Percentiles rank a stretch among this genome's conserved stretches.
phyloP scores from a whole-genome alignment of 1,140 invertebrate genomes.

The Bombus fervidus region DNA sequence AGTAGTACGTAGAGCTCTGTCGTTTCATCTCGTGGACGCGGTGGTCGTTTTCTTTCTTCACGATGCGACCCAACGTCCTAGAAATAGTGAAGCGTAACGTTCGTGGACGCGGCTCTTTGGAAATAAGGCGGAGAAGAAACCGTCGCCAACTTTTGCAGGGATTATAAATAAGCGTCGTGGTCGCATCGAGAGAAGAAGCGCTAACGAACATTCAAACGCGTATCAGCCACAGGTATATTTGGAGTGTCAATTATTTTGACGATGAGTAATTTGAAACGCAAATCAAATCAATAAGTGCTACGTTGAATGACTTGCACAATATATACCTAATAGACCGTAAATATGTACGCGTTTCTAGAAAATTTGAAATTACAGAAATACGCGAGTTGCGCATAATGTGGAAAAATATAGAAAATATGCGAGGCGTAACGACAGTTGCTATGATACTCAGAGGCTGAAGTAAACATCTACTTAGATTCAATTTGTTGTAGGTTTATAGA shows the following conservation, averaged over 20 bases:
- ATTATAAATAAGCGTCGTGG: conserved; percentile 43
- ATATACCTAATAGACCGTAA: too few relatives aligned
- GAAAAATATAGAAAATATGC: too few relatives aligned
- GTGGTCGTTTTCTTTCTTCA: neutral
- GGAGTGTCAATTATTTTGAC: neutral
- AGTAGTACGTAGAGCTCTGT: neutral
- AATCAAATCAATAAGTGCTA: neutral
- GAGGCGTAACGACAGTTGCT: too few relatives aligned
- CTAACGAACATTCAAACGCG: neutral
- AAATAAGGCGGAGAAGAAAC: conserved; percentile 16
- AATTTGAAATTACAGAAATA: too few relatives aligned
- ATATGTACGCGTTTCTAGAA: too few relatives aligned
- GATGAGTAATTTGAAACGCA: neutral
- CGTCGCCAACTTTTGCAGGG: conserved; percentile 35
- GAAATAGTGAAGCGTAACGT: conserved; percentile 22
- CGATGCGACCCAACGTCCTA: neutral
- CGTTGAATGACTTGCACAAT: too few relatives aligned
- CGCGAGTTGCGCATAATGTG: too few relatives aligned
- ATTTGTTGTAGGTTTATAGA: too few relatives aligned
- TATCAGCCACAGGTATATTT: neutral
- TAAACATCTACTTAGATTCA: too few relatives aligned
- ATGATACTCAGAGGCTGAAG: too few relatives aligned
- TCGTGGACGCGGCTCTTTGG: conserved; percentile 7
- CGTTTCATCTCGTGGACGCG: too few relatives aligned
- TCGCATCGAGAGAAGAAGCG: neutral